Conservation (phyloP, 2,113 vertebrate genomes). For the Petromus typicus region DNA sequence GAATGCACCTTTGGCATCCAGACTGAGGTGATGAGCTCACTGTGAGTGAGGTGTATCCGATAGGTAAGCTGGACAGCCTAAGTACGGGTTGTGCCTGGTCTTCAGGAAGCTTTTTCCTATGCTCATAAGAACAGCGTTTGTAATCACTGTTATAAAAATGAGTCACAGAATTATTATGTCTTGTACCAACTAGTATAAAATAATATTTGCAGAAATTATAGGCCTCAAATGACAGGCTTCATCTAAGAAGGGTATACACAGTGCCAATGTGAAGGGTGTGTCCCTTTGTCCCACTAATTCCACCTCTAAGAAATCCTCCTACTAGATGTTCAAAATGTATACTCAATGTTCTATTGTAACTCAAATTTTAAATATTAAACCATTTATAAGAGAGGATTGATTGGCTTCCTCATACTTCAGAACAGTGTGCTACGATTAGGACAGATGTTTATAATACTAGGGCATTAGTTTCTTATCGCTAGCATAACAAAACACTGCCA, state of each 20-base stretch:
- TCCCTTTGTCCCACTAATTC: neutral
- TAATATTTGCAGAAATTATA: slow-evolving; percentile 69
- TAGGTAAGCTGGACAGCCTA: neutral
- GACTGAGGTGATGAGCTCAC: neutral
- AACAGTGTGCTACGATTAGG: neutral
- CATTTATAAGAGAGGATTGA: neutral
- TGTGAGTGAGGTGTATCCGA: neutral
- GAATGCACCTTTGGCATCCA: neutral
- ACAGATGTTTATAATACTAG: neutral
- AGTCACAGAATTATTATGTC: slow-evolving; percentile 40
- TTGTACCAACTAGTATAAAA: slow-evolving; percentile 48
- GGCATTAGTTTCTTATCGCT: neutral
- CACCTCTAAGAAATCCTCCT: neutral
- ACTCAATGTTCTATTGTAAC: neutral
- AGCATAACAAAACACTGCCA: neutral
- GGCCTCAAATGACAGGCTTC: neutral
- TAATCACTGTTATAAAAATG: neutral
- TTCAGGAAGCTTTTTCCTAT: neutral
- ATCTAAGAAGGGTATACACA: fast-evolving
- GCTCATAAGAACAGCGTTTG: neutral
- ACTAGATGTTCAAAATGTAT: neutral
- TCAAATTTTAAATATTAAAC: slow-evolving; percentile 9
- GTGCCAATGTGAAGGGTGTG: neutral
- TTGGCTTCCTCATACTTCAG: neutral
- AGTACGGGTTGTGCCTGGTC: neutral